These are phyloP conservation scores for Danio tinwini DNA, from an alignment of 2,797 vertebrate genomes.

Conservation along the genomic window DNA sequence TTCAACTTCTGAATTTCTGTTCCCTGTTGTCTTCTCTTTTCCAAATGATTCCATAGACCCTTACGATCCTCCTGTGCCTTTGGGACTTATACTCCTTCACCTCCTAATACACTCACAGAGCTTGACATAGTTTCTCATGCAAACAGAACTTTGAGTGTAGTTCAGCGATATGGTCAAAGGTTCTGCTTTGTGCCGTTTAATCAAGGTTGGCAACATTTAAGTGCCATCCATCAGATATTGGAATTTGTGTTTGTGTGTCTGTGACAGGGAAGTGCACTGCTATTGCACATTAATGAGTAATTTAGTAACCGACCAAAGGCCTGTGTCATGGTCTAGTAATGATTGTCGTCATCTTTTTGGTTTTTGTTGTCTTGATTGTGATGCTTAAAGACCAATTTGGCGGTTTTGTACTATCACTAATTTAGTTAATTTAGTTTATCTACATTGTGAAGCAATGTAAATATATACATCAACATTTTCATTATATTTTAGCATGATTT, in stretches of 20 bases:
- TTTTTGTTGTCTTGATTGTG: not conserved
- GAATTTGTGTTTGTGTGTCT: not conserved
- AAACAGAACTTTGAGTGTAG: not conserved
- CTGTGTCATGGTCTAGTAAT: not conserved
- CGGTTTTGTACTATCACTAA: not conserved
- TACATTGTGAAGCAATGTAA: not conserved
- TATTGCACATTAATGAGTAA: slow-evolving; percentile 1
- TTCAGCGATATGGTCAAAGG: slow-evolving; percentile 2
- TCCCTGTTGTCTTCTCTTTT: not conserved
- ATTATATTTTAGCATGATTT: not conserved
- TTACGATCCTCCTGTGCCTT: not conserved
- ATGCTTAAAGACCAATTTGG: not conserved
- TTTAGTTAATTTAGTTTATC: not conserved
- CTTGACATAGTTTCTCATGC: not conserved
- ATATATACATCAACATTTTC: not conserved
- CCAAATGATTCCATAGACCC: not conserved
- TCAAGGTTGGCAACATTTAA: not conserved
- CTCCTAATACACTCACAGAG: not conserved
- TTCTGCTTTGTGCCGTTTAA: slow-evolving; percentile 27
- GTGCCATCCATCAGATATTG: not conserved
- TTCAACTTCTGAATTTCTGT: not conserved
- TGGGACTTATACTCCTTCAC: not conserved
- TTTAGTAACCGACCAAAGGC: not conserved
- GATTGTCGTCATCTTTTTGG: not conserved
- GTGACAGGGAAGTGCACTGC: not conserved